Percentiles rank a stretch among this genome's conserved stretches.
Evolutionary conservation across 2,797 vertebrate species (phyloP).

Genomic region (Erithacus rubecula): DNA sequence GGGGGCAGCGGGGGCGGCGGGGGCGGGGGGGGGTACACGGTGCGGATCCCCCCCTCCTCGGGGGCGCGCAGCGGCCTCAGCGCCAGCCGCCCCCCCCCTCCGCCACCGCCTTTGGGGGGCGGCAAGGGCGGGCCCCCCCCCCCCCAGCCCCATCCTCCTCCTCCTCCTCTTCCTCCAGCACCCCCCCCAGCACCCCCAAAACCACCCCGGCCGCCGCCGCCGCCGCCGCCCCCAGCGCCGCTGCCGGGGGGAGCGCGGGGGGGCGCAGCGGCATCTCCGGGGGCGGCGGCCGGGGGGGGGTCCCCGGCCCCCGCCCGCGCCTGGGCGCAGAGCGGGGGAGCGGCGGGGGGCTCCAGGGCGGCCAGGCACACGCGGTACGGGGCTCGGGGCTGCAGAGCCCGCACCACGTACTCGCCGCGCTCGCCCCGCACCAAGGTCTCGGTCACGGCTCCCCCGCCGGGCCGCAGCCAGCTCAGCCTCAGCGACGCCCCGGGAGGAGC

Average conservation of each 20-base stretch:
- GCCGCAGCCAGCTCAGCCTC: slow-evolving; percentile 89
- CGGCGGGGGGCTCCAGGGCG: neutral
- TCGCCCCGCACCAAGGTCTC: neutral
- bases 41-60: neutral
- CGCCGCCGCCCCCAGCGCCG: neutral
- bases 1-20: neutral
- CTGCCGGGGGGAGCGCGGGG: neutral
- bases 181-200: neutral
- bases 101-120: neutral
- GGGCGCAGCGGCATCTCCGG: neutral
- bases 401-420: neutral
- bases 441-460: slow-evolving; percentile 82
- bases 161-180: neutral
- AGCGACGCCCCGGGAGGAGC: slow-evolving; percentile 84
- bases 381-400: neutral
- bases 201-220: neutral
- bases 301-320: neutral
- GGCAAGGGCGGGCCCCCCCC: neutral
- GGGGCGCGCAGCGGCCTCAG: neutral
- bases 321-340: neutral
- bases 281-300: neutral
- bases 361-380: neutral
- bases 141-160: neutral
- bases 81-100: neutral
- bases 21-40: neutral